Evolutionary conservation across 2,113 vertebrate genomes (phyloP).

Genomic region (Xiphophorus couchianus): DNA sequence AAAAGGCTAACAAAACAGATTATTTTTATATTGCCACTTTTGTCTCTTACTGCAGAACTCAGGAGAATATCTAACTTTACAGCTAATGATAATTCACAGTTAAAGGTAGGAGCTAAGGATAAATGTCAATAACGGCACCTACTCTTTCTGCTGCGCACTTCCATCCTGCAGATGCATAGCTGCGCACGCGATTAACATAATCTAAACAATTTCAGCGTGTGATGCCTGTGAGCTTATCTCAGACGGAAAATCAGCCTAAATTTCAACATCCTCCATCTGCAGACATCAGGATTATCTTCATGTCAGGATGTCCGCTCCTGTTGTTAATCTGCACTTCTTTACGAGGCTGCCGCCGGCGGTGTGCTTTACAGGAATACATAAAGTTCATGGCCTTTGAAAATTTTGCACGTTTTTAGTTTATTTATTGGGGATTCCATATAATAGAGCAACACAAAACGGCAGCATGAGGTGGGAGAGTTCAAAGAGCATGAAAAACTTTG

Average conservation of each 20-base stretch:
- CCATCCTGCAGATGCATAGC: not conserved
- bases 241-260: conserved; percentile 70
- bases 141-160: conserved; percentile 9
- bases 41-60: not conserved
- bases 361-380: not conserved
- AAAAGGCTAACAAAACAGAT: too few relatives aligned
- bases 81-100: conserved; percentile 14
- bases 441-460: too few relatives aligned
- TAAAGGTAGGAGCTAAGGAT: conserved; percentile 15
- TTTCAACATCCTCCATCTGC: conserved; percentile 71
- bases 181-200: conserved; percentile 65
- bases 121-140: conserved; percentile 15
- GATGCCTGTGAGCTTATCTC: conserved; percentile 64
- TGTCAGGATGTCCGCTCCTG: conserved; percentile 48
- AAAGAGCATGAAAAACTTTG: too few relatives aligned
- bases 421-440: not conserved
- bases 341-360: conserved; percentile 5
- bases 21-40: not conserved
- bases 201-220: conserved; percentile 64
- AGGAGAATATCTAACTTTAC: not conserved
- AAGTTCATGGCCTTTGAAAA: not conserved
- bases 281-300: conserved; percentile 70
- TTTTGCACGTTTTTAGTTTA: not conserved
- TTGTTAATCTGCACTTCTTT: conserved; percentile 53
- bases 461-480: too few relatives aligned